A percentile compares a stretch with the other conserved stretches of the same genome.
Conservation (phyloP, 1,140 invertebrate species). For the Calliopsis andreniformis region DNA sequence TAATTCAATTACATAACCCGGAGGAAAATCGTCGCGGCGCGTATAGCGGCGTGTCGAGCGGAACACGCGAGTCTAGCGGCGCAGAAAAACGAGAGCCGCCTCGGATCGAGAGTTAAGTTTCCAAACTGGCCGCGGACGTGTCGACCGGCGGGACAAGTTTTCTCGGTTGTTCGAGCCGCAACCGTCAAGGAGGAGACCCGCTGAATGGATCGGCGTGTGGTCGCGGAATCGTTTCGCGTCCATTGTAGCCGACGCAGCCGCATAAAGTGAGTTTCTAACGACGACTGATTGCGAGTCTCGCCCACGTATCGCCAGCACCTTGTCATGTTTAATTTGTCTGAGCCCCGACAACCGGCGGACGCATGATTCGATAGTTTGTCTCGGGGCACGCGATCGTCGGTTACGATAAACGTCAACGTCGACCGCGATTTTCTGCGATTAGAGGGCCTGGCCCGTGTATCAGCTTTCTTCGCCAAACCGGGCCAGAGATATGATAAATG, state of each 20-base stretch:
- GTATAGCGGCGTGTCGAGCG: background rate
- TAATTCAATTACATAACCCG: background rate
- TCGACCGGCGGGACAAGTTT: constrained; percentile 27
- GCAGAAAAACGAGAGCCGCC: background rate
- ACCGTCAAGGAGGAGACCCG: background rate
- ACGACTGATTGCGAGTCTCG: constrained; percentile 10
- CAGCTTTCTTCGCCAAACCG: background rate
- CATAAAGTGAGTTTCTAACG: constrained; percentile 28
- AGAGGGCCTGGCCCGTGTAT: no score
- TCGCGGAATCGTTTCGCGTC: constrained; percentile 43
- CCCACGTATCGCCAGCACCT: constrained; percentile 44
- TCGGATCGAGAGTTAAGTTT: constrained; percentile 18
- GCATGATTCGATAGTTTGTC: constrained; percentile 45
- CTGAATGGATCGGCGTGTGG: constrained; percentile 36
- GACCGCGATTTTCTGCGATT: constrained; percentile 16
- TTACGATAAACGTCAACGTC: constrained; percentile 42
- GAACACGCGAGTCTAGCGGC: background rate
- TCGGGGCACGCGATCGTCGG: constrained; percentile 40
- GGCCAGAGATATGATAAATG: no score
- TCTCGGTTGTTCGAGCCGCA: constrained; percentile 11
- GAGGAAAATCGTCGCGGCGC: constrained; percentile 1
- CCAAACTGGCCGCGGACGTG: constrained; percentile 9
- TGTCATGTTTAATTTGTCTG: constrained; percentile 46
- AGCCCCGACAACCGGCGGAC: constrained; percentile 30
- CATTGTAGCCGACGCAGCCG: constrained; percentile 22